Conservation (phyloP, 2,888 invertebrate genomes). For the Dyspetes luteomarginatus region DNA sequence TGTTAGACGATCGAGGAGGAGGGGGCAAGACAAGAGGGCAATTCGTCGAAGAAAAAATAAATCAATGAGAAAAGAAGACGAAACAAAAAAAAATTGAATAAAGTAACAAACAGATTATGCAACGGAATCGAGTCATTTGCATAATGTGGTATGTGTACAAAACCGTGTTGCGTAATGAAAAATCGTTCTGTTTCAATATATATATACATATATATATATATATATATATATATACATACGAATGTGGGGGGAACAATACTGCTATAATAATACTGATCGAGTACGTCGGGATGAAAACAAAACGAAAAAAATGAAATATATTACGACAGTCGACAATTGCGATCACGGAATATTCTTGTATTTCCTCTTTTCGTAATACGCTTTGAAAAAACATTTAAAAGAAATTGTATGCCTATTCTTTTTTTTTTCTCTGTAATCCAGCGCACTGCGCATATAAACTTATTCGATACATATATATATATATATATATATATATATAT, state of each 20-base stretch:
- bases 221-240: background rate
- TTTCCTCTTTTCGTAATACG: background rate
- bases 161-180: slow-evolving; percentile 49
- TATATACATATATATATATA: no score
- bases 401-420: background rate
- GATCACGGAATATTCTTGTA: background rate
- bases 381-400: background rate
- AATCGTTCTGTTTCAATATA: slow-evolving; percentile 38
- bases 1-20: background rate
- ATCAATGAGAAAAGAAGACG: background rate
- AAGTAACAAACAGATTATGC: slow-evolving; percentile 75
- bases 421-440: background rate
- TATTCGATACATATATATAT: slow-evolving; percentile 24
- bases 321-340: slow-evolving; percentile 2
- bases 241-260: slow-evolving; percentile 36
- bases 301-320: background rate
- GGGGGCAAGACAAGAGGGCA: background rate
- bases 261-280: slow-evolving; percentile 40
- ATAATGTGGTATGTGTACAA: slow-evolving; percentile 69
- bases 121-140: slow-evolving; percentile 68
- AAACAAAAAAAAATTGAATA: slow-evolving; percentile 60
- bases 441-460: background rate
- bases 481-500: no score
- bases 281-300: slow-evolving; percentile 4
- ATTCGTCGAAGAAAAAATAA: slow-evolving; percentile 4